Conservation (phyloP, 2,797 vertebrate genomes). For the Artibeus lituratus region DNA sequence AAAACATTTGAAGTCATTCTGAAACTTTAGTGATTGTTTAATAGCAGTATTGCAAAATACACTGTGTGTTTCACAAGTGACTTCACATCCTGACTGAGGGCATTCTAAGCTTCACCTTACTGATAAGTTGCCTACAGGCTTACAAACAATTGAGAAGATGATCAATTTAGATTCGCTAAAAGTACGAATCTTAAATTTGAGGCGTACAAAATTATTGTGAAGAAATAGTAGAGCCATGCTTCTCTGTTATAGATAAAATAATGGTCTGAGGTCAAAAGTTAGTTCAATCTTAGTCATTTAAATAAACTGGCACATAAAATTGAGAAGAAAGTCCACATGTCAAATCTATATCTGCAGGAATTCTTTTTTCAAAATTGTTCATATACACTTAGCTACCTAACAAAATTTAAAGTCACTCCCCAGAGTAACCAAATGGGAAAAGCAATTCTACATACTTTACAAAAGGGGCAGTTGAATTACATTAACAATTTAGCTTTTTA, state of each 20-base stretch:
- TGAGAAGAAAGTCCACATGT: constrained; percentile 25
- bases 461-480: constrained; percentile 29
- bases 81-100: background rate
- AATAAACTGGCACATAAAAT: constrained; percentile 34
- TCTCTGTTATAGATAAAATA: constrained; percentile 27
- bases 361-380: constrained; percentile 55
- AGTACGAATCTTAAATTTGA: constrained; percentile 44
- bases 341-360: background rate
- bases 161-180: background rate
- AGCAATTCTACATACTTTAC: constrained; percentile 32
- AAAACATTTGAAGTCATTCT: constrained; percentile 25
- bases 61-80: background rate
- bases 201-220: constrained; percentile 16
- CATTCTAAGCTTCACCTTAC: constrained; percentile 9
- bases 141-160: constrained; percentile 39
- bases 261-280: constrained; percentile 16
- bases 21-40: background rate
- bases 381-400: constrained; percentile 18
- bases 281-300: constrained; percentile 39
- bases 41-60: background rate
- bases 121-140: constrained; percentile 10
- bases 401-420: constrained; percentile 45
- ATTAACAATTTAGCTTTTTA: constrained; percentile 37
- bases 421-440: background rate
- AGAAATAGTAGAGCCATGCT: constrained; percentile 34